Conservation (phyloP, 2,797 vertebrate species). For the Onychomys leucogaster region DNA sequence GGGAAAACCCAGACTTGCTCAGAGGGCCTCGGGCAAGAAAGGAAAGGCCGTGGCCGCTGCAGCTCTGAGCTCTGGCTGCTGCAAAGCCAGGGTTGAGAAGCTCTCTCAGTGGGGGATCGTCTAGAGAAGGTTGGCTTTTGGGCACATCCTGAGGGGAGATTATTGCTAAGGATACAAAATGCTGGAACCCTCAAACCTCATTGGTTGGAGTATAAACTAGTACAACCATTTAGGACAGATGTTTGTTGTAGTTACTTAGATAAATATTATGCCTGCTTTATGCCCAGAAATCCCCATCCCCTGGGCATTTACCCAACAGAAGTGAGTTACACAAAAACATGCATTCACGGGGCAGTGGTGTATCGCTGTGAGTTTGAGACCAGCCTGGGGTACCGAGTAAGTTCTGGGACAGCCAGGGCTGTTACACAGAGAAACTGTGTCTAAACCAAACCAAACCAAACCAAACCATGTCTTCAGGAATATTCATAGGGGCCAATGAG, state of each 20-base stretch:
- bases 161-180: background rate
- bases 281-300: background rate
- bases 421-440: background rate
- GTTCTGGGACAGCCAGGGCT: background rate
- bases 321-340: background rate
- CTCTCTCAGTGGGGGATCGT: too few species aligned
- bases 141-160: too few species aligned
- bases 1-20: too few species aligned
- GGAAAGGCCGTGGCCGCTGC: too few species aligned
- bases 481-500: background rate
- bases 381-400: background rate
- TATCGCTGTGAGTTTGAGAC: background rate
- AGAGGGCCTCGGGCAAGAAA: too few species aligned
- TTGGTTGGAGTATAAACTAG: background rate
- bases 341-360: background rate
- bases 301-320: background rate
- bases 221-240: accelerated
- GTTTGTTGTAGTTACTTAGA: background rate
- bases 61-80: too few species aligned
- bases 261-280: background rate
- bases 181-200: background rate
- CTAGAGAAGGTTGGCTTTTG: background rate
- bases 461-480: background rate
- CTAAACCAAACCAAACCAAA: background rate
- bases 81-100: too few species aligned